Evolutionary conservation across 1,140 invertebrate genomes (phyloP).

Genomic region (Samia ricini): DNA sequence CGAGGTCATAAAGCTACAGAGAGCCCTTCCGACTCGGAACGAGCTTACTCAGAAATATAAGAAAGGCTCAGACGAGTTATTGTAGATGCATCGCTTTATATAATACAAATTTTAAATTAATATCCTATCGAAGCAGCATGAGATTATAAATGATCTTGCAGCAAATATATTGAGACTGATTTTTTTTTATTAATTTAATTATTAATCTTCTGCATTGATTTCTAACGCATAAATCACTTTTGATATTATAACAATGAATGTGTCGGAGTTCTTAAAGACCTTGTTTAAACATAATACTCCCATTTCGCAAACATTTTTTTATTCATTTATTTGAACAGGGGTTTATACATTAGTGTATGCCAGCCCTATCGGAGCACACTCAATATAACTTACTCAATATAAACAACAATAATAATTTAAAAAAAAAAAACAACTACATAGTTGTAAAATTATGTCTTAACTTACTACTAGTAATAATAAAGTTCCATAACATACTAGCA

Average conservation of each 20-base stretch:
- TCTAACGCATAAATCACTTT: background rate
- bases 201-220: background rate
- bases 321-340: too few species aligned
- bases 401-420: too few species aligned
- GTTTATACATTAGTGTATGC: too few species aligned
- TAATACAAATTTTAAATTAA: background rate
- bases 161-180: background rate
- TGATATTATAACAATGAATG: background rate
- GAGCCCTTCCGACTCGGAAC: background rate
- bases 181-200: background rate
- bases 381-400: too few species aligned
- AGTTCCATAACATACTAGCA: too few species aligned
- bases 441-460: too few species aligned
- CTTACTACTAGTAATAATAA: too few species aligned
- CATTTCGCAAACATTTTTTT: too few species aligned
- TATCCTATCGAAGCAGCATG: background rate
- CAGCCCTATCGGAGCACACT: too few species aligned
- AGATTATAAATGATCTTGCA: background rate
- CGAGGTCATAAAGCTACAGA: background rate
- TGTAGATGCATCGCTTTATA: background rate
- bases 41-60: background rate
- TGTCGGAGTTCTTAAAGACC: background rate
- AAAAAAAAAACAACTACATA: too few species aligned
- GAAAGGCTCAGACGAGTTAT: background rate
- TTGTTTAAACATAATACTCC: conserved; percentile 13